Evolutionary conservation across 2,113 vertebrate genomes (phyloP).

Genomic region (Cygnus atratus): DNA sequence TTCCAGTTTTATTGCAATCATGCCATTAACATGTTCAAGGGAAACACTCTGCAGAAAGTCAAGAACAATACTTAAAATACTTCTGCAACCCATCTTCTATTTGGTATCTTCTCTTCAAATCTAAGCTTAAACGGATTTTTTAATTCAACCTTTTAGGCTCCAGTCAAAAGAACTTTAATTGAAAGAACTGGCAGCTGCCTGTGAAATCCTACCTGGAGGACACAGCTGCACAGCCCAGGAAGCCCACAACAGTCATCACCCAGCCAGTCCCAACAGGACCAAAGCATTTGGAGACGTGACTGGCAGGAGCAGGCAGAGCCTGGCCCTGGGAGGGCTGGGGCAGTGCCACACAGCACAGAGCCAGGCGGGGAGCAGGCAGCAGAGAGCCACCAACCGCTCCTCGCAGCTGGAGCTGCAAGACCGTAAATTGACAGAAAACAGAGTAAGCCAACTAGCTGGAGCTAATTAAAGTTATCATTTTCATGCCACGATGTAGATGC

Average conservation of each 20-base stretch:
- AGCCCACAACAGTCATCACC: rapidly evolving
- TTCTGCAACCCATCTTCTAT: neutral
- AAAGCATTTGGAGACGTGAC: rapidly evolving
- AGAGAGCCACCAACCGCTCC: rapidly evolving
- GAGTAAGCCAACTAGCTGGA: rapidly evolving
- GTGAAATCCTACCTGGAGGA: rapidly evolving
- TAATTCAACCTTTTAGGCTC: neutral
- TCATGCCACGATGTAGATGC: neutral
- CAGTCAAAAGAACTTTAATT: neutral
- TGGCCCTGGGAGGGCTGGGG: neutral
- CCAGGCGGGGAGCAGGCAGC: neutral
- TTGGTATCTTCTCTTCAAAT: neutral
- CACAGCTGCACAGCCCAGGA: neutral
- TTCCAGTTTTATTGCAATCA: neutral
- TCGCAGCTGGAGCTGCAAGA: neutral
- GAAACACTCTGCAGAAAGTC: neutral
- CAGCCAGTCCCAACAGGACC: neutral
- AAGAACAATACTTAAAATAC: neutral
- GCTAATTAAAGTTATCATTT: neutral
- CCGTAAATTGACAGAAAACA: rapidly evolving
- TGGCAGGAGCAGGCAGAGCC: rapidly evolving
- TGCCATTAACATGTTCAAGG: neutral
- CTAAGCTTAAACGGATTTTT: neutral
- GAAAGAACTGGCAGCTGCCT: neutral
- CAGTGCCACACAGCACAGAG: rapidly evolving